Evolutionary conservation across 2,113 vertebrate genomes (phyloP), one percentile per base, ranked within the genome.

Genomic region (Daubentonia madagascariensis): DNA sequence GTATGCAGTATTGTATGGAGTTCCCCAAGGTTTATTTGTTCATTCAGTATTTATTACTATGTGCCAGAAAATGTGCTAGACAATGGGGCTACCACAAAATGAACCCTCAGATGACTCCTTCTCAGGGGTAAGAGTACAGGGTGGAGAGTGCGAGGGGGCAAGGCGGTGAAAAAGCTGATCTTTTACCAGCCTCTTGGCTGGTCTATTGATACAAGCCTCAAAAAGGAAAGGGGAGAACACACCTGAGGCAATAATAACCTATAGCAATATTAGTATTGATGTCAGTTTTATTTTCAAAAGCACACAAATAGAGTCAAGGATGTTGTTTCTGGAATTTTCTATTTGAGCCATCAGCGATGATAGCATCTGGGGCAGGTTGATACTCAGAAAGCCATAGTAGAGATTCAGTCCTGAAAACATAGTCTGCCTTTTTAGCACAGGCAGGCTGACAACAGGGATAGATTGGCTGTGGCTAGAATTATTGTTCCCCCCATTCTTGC

Each of bases 271-370:
- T 48, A 32, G 35, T 20, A 28, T n/a, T 28, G 20, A 45, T 28
- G 10, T 28, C n/a, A 25, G 37, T 61, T 65, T 88, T 59, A 65
- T 43, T 92, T 43, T 97, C 76, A 91, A 89, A 68, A 52, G 61
- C 4, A 45, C 5, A 1, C 32, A 61, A 94, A 87, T 63, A 85
- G 63, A 80, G 81, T 50, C 70, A 48, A 65, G 40, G 37, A 12
- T 79, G 50, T 61, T 72, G n/a, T 61, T 95, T 94, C 80, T 76
- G 43, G 84, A 85, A 72, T 72, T 89, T 97, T 70, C 95, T 84
- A 25, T 57, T 28, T 73, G 48, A 85, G 23, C 40, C 35, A 0
- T 85, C 83, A 89, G 70, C 90, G 63, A 68, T 9, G 68, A 54
- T 20, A 65, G 14, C 63, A 23, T 43, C 40, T 40, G 40, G 72